Evolutionary conservation across 2,113 vertebrate genomes (phyloP).

Genomic region (Cercocebus atys): DNA sequence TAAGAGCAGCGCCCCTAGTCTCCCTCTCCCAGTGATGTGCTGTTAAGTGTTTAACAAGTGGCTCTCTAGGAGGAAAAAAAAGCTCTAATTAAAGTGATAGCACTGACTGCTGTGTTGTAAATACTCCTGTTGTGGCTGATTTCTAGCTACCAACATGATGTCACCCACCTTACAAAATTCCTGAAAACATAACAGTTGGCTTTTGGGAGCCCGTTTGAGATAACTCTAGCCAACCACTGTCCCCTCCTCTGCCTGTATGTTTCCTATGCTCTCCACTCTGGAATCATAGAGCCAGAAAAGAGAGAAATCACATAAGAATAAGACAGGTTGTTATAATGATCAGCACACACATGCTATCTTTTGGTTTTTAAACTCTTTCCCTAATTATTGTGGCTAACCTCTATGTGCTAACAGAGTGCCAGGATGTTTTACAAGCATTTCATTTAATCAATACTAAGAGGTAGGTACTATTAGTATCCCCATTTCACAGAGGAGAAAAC

Average conservation of each 20-base stretch:
- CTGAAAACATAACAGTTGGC: background rate
- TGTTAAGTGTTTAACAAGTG: background rate
- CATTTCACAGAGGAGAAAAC: constrained; percentile 4
- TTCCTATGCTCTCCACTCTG: background rate
- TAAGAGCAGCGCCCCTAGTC: background rate
- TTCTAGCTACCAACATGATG: constrained; percentile 27
- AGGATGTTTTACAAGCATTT: background rate
- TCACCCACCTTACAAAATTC: background rate
- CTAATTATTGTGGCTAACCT: background rate
- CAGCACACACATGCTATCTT: background rate
- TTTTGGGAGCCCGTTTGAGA: background rate
- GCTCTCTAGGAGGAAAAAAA: background rate
- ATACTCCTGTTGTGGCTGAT: background rate
- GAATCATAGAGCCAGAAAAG: background rate
- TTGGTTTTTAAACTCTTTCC: background rate
- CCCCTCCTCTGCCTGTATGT: background rate
- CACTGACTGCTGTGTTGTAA: background rate
- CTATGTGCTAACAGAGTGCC: background rate
- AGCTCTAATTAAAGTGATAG: background rate
- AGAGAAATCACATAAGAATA: background rate
- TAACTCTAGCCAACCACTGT: background rate
- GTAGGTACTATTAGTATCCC: background rate
- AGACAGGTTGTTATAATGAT: background rate
- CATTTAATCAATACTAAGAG: background rate
- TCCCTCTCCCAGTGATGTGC: background rate